These are phyloP conservation scores for Drosophila austrosaltans DNA, from an alignment of 2,888 invertebrate species.

Conservation along the genomic window DNA sequence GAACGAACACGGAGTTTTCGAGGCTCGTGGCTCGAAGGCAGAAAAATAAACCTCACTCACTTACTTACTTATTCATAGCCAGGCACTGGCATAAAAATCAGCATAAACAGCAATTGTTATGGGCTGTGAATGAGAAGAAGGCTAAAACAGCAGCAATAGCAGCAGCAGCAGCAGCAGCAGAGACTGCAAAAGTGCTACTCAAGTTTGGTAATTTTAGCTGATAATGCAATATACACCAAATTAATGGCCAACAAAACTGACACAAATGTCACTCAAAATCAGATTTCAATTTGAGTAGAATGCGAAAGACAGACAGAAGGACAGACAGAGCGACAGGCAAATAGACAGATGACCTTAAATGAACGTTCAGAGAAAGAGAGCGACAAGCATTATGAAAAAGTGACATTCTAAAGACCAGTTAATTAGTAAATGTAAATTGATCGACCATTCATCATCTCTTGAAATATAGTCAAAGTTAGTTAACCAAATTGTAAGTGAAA, in stretches of 20 bases:
- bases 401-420: too few species aligned
- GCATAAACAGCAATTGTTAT: slow-evolving; percentile 78
- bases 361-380: too few species aligned
- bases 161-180: neutral
- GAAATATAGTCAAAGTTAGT: too few species aligned
- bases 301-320: neutral
- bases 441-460: too few species aligned
- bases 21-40: slow-evolving; percentile 1
- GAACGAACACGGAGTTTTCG: neutral
- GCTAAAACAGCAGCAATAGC: slow-evolving; percentile 16
- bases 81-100: slow-evolving; percentile 75
- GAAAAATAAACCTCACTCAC: slow-evolving; percentile 46
- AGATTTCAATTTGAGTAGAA: slow-evolving; percentile 3
- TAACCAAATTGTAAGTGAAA: too few species aligned
- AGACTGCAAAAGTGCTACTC: slow-evolving; percentile 11
- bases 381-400: too few species aligned
- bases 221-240: slow-evolving; percentile 27
- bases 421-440: too few species aligned
- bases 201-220: slow-evolving; percentile 20
- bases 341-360: neutral
- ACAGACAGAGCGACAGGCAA: neutral
- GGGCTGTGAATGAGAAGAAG: slow-evolving; percentile 66
- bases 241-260: slow-evolving; percentile 38
- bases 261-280: slow-evolving; percentile 34
- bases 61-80: slow-evolving; percentile 78